phyloP scores from a whole-genome alignment of 2,797 vertebrate genomes.

The Acomys russatus region DNA sequence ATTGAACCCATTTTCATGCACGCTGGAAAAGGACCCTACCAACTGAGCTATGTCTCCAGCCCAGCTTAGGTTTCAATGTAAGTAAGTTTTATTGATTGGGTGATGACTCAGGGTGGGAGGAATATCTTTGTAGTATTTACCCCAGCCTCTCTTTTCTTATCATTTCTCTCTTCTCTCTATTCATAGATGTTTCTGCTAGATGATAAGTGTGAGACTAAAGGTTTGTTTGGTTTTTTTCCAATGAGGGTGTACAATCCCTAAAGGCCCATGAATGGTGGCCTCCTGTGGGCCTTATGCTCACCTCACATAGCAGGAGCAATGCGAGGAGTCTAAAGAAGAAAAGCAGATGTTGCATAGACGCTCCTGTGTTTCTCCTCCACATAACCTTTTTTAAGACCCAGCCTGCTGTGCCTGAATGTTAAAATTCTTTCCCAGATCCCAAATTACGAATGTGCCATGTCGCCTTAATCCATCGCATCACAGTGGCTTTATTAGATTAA shows the following conservation, averaged over 20 bases:
- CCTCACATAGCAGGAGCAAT: neutral
- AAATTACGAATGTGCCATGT: conserved; percentile 88
- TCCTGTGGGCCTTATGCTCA: neutral
- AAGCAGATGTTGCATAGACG: conserved; percentile 83
- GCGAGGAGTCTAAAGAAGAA: conserved; percentile 78
- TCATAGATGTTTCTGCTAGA: conserved; percentile 44
- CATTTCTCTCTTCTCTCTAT: conserved; percentile 39
- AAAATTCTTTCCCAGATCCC: conserved; percentile 88
- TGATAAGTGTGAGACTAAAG: conserved; percentile 27
- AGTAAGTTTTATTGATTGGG: conserved; percentile 42
- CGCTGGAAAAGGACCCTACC: neutral
- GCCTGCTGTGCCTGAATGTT: conserved; percentile 81
- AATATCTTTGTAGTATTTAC: neutral
- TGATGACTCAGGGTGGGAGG: neutral
- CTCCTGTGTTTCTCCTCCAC: conserved; percentile 84
- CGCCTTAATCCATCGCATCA: conserved; percentile 89
- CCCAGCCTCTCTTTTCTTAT: neutral
- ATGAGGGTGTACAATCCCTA: neutral
- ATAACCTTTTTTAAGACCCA: conserved; percentile 84
- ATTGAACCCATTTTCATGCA: neutral
- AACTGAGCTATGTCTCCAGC: neutral
- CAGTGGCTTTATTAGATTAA: conserved; percentile 90
- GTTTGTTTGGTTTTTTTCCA: neutral
- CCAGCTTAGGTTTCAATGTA: neutral
- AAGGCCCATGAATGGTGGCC: neutral